Conservation (phyloP, 1,140 invertebrate genomes). For the Trichogramma pretiosum region DNA sequence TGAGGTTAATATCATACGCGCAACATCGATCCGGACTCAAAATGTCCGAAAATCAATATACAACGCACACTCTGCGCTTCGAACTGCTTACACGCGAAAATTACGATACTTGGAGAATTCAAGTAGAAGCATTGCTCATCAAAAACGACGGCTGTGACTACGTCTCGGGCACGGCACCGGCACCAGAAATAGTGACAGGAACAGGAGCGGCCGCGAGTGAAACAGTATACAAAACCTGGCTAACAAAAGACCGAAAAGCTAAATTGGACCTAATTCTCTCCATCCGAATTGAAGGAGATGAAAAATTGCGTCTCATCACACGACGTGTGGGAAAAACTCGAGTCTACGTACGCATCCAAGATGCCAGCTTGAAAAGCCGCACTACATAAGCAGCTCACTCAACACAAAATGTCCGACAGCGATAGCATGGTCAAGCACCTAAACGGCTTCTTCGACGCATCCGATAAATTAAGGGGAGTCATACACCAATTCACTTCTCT, state of each 20-base stretch:
- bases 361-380: constrained; percentile 18
- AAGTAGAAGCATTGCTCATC: too few relatives aligned
- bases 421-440: too few relatives aligned
- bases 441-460: constrained; percentile 2
- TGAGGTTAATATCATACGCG: too few relatives aligned
- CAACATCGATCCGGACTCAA: too few relatives aligned
- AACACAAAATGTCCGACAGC: neutral
- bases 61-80: too few relatives aligned
- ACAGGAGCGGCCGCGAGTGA: neutral
- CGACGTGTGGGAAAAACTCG: constrained; percentile 16
- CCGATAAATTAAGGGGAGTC: too few relatives aligned
- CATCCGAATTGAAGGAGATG: constrained; percentile 17
- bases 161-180: constrained; percentile 4
- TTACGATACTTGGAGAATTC: too few relatives aligned
- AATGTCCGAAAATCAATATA: too few relatives aligned
- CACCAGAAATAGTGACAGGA: constrained; percentile 8
- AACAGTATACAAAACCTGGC: constrained; percentile 3
- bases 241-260: constrained; percentile 16
- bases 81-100: constrained; percentile 10
- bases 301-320: constrained; percentile 12
- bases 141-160: too few relatives aligned
- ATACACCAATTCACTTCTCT: too few relatives aligned
- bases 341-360: constrained; percentile 14
- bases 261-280: constrained; percentile 19
- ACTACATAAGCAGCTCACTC: constrained; percentile 5